Conservation (phyloP, 2,888 invertebrate species). For the Clanis bilineata region DNA sequence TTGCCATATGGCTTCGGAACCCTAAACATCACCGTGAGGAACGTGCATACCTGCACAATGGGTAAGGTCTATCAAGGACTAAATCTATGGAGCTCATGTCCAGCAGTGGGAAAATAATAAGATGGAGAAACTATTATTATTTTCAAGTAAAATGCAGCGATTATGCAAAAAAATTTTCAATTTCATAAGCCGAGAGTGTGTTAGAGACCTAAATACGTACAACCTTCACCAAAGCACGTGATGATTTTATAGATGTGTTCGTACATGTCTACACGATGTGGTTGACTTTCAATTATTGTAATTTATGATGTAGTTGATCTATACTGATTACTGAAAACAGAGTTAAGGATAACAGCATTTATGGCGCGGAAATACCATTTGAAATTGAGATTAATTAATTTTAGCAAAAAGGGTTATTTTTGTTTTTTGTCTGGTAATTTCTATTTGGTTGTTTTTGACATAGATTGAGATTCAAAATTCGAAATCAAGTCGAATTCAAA, state of each 20-base stretch:
- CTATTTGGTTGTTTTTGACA: no score
- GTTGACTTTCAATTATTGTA: constrained; percentile 1
- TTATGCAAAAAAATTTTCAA: neutral
- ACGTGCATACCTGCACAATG: no score
- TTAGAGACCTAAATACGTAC: neutral
- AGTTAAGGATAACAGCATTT: neutral
- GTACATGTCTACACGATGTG: neutral
- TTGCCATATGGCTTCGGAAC: no score
- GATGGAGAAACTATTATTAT: no score
- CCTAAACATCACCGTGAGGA: no score
- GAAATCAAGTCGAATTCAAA: neutral
- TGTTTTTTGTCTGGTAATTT: no score
- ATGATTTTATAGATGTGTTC: neutral
- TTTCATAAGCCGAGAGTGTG: neutral
- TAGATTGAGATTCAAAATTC: neutral
- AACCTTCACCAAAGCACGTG: constrained; percentile 1
- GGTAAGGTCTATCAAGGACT: no score
- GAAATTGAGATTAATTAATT: no score
- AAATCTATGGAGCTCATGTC: no score
- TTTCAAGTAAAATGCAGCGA: no score
- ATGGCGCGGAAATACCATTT: neutral
- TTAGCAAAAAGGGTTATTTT: no score
- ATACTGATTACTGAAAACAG: neutral
- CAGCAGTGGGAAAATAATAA: no score
- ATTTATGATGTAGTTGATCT: neutral